phyloP scores from a whole-genome alignment of 1,140 invertebrate genomes.

The Polyergus mexicanus region DNA sequence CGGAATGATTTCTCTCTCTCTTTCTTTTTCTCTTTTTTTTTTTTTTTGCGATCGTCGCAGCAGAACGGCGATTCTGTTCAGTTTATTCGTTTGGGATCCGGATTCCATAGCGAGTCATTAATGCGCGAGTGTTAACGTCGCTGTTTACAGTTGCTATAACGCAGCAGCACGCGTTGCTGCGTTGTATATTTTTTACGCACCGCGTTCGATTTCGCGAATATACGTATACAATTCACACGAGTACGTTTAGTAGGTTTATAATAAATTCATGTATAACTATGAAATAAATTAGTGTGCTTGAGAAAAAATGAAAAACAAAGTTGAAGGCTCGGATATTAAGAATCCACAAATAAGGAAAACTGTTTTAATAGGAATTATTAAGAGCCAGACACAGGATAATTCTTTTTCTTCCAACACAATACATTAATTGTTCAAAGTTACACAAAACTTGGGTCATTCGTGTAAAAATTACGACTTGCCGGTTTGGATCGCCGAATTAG shows the following conservation, averaged over 20 bases:
- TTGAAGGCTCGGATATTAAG: no score
- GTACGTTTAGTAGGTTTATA: not conserved
- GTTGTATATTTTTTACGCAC: slow-evolving; percentile 30
- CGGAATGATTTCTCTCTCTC: not conserved
- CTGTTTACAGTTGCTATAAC: slow-evolving; percentile 35
- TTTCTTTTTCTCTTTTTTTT: slow-evolving; percentile 3
- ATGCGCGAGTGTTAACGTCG: slow-evolving; percentile 41
- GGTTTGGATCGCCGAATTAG: not conserved
- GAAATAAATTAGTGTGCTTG: no score
- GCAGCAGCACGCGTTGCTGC: slow-evolving; percentile 15
- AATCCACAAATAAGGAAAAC: no score
- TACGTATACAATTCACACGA: slow-evolving; percentile 5
- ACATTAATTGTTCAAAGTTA: no score
- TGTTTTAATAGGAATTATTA: no score
- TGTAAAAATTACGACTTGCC: no score
- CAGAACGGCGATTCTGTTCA: slow-evolving; percentile 39
- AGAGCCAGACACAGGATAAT: no score
- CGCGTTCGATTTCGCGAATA: slow-evolving; percentile 17
- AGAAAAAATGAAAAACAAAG: no score
- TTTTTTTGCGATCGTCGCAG: not conserved
- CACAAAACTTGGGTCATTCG: no score
- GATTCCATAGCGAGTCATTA: slow-evolving; percentile 53
- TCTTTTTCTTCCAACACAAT: no score
- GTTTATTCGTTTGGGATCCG: slow-evolving; percentile 46
- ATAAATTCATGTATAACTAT: no score